phyloP scores from a whole-genome alignment of 2,888 invertebrate genomes.

The Glaucopsyche alexis region DNA sequence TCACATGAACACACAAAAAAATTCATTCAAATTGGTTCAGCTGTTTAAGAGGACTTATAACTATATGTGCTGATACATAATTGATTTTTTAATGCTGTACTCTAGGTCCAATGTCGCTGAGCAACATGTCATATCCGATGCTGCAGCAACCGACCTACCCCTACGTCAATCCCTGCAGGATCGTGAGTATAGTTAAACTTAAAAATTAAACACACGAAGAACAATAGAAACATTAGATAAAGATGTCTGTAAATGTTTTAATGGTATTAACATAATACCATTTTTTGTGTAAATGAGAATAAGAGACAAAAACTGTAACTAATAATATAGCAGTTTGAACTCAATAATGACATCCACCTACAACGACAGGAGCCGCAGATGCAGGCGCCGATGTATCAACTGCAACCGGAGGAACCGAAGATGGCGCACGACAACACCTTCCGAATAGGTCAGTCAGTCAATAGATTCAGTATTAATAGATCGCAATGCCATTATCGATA shows the following conservation, averaged over 20 bases:
- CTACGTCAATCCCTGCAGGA: slow-evolving; percentile 55
- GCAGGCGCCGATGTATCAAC: slow-evolving; percentile 54
- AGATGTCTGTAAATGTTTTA: too few species aligned
- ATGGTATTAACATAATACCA: too few species aligned
- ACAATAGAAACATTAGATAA: too few species aligned
- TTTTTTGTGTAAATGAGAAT: too few species aligned
- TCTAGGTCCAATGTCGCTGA: slow-evolving; percentile 59
- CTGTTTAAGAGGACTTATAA: too few species aligned
- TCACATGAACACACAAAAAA: too few species aligned
- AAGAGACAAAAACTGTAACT: too few species aligned
- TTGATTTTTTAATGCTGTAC: background rate
- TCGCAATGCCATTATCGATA: too few species aligned
- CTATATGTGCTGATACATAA: background rate
- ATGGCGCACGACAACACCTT: slow-evolving; percentile 54
- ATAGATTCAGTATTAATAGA: background rate
- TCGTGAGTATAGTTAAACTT: slow-evolving; percentile 50
- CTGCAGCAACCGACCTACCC: slow-evolving; percentile 49
- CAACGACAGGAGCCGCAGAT: slow-evolving; percentile 50
- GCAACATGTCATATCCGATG: slow-evolving; percentile 56
- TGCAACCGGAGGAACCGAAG: slow-evolving; percentile 52
- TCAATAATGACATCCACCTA: background rate
- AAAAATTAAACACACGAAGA: too few species aligned
- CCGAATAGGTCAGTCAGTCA: slow-evolving; percentile 58
- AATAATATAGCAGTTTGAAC: too few species aligned
- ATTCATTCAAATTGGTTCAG: too few species aligned